Evolutionary conservation across 2,888 invertebrate genomes (phyloP).

Genomic region (Andrena bucephala): DNA sequence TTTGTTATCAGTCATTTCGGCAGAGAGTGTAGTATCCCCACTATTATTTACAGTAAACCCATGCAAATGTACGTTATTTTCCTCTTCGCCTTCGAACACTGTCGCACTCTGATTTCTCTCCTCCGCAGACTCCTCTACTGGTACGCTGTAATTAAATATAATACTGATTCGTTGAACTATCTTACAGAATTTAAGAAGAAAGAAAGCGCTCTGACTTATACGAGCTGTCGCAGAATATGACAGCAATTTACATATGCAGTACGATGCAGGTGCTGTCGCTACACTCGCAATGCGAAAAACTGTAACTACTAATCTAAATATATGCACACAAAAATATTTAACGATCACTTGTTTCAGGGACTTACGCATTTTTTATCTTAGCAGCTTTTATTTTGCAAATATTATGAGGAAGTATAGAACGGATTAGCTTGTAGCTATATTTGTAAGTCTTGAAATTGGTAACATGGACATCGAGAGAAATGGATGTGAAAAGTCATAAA

Average conservation of each 20-base stretch:
- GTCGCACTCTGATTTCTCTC: conserved; percentile 57
- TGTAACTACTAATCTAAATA: conserved; percentile 27
- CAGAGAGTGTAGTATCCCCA: conserved; percentile 27
- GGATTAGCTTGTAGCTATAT: background rate
- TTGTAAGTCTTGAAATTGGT: background rate
- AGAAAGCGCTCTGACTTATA: background rate
- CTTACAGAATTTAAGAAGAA: background rate
- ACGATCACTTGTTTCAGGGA: conserved; percentile 8
- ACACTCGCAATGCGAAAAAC: conserved; percentile 2
- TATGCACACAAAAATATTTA: conserved; percentile 29
- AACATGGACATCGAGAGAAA: background rate
- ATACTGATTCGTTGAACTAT: conserved; percentile 15
- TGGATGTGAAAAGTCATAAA: conserved; percentile 2
- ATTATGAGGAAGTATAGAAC: background rate
- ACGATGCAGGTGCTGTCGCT: conserved; percentile 3
- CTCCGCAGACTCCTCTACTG: conserved; percentile 33
- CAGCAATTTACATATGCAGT: background rate
- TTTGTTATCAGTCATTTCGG: conserved; percentile 42
- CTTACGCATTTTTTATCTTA: conserved; percentile 15
- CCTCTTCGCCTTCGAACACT: conserved; percentile 22
- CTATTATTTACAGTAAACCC: conserved; percentile 44
- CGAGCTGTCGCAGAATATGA: conserved; percentile 2
- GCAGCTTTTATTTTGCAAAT: background rate
- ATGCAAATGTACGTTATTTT: conserved; percentile 30
- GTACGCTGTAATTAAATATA: conserved; percentile 47